These are phyloP conservation scores for Lophius americanus DNA, from an alignment of 2,797 vertebrate species.

Conservation along the genomic window DNA sequence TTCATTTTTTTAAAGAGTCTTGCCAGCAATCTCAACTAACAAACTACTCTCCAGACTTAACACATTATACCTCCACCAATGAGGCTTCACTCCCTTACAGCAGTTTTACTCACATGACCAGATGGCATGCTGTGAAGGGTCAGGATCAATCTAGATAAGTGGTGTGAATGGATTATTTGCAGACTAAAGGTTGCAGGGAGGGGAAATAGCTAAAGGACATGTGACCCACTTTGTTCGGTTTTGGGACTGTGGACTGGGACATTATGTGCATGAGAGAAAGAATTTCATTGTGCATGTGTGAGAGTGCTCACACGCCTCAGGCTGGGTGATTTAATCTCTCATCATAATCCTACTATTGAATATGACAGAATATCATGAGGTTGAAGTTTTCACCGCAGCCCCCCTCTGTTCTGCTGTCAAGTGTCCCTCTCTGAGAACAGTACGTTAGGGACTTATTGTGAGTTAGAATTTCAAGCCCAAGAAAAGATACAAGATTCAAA, in stretches of 20 bases:
- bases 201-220: constrained; percentile 49
- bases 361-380: constrained; percentile 73
- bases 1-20: constrained; percentile 17
- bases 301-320: constrained; percentile 52
- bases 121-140: constrained; percentile 61
- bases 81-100: constrained; percentile 62
- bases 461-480: constrained; percentile 14
- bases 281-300: neutral
- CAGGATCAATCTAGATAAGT: constrained; percentile 36
- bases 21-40: constrained; percentile 10
- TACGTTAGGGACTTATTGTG: constrained; percentile 4
- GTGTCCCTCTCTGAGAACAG: constrained; percentile 23
- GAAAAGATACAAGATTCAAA: constrained; percentile 5
- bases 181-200: constrained; percentile 51
- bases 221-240: constrained; percentile 75
- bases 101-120: constrained; percentile 76
- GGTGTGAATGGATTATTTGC: constrained; percentile 66
- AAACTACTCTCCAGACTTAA: constrained; percentile 12
- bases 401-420: constrained; percentile 14
- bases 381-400: constrained; percentile 45
- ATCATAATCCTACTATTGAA: constrained; percentile 74
- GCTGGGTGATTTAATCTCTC: constrained; percentile 72
- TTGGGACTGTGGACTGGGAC: constrained; percentile 20
- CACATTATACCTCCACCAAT: constrained; percentile 22
- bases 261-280: constrained; percentile 3